Conservation (phyloP, 2,113 vertebrate genomes). For the Pyrgilauda ruficollis region DNA sequence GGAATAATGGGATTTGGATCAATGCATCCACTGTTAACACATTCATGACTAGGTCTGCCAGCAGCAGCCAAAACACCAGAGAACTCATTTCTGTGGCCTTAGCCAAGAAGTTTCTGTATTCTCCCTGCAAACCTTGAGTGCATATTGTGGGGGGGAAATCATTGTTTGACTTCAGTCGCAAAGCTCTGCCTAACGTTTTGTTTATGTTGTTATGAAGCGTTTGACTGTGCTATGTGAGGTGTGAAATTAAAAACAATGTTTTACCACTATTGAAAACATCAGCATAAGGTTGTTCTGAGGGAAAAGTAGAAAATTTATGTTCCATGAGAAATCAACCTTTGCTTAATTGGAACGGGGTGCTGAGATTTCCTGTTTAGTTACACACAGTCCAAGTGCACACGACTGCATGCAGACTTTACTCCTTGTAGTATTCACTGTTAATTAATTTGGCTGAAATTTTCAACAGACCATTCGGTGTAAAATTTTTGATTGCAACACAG, state of each 20-base stretch:
- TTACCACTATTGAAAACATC: conserved; percentile 45
- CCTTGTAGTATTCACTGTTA: conserved; percentile 9
- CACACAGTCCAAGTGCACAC: neutral
- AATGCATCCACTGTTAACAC: conserved; percentile 56
- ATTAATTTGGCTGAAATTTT: conserved; percentile 41
- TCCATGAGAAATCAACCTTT: conserved; percentile 10
- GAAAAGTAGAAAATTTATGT: conserved; percentile 35
- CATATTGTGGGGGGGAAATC: neutral
- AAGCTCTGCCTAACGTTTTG: conserved; percentile 66
- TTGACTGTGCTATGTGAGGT: conserved; percentile 68
- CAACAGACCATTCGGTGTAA: conserved; percentile 20
- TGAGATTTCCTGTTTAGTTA: conserved; percentile 57
- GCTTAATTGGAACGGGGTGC: conserved; percentile 11
- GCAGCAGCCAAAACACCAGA: conserved; percentile 59
- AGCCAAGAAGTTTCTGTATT: conserved; percentile 69
- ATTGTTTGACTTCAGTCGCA: conserved; percentile 26
- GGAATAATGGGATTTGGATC: conserved; percentile 47
- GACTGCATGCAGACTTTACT: conserved; percentile 20
- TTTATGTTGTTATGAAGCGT: conserved; percentile 69
- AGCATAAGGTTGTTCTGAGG: conserved; percentile 17
- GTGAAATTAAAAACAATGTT: conserved; percentile 73
- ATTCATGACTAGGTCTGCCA: conserved; percentile 37
- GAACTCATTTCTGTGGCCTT: conserved; percentile 81
- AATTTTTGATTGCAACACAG: neutral
- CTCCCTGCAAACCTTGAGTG: conserved; percentile 27